Evolutionary conservation across 2,888 invertebrate species (phyloP).

Genomic region (Drosophila borborema): DNA sequence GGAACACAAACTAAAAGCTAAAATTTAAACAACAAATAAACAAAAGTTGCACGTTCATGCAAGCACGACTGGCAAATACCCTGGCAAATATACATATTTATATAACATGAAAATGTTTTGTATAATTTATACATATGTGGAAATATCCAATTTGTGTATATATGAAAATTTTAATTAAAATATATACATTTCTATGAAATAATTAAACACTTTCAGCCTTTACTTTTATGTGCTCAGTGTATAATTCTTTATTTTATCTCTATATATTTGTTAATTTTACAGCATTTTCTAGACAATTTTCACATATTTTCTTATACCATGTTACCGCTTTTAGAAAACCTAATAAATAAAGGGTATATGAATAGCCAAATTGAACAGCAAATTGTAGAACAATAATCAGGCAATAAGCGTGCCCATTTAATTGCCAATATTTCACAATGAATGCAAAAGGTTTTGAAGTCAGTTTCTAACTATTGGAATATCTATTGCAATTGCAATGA

Average conservation of each 20-base stretch:
- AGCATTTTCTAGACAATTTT: no score
- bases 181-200: no score
- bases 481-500: neutral
- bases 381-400: conserved; percentile 7
- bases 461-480: conserved; percentile 5
- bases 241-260: no score
- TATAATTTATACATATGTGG: no score
- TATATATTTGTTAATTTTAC: no score
- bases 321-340: neutral
- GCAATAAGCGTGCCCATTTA: conserved; percentile 21
- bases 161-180: no score
- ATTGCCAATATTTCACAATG: conserved; percentile 43
- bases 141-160: no score
- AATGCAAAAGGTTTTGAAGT: conserved; percentile 5
- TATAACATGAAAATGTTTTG: no score
- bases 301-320: neutral
- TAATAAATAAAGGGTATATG: neutral
- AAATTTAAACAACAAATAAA: conserved; percentile 14
- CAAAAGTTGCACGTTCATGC: neutral
- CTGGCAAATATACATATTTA: neutral
- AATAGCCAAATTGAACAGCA: neutral
- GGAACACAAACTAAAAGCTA: conserved; percentile 8
- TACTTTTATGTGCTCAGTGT: no score
- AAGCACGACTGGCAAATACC: conserved; percentile 3
- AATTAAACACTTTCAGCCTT: no score